These are phyloP conservation scores for Cotesia chilonis DNA, from an alignment of 1,140 invertebrate species.

Conservation along the genomic window DNA sequence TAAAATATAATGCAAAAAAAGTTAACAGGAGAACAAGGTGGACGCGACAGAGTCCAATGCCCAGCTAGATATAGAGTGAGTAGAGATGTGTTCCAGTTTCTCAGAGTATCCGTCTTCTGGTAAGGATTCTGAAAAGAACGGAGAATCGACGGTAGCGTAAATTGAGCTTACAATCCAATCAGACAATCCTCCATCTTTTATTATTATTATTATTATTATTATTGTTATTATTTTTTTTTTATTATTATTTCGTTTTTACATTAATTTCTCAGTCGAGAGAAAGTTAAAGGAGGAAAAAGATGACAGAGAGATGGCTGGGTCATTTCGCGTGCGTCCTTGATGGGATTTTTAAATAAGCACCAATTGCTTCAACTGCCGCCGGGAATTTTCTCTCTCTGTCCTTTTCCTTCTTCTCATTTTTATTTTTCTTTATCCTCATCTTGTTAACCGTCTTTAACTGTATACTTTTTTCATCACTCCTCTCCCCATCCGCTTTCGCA, in stretches of 20 bases:
- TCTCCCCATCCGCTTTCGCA: too few relatives aligned
- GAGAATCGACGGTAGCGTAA: constrained; percentile 53
- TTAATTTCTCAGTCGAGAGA: constrained; percentile 12
- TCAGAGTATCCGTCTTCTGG: constrained; percentile 10
- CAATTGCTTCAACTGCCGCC: constrained; percentile 62
- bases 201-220: constrained; percentile 30
- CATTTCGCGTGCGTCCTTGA: constrained; percentile 61
- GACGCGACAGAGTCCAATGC: constrained; percentile 7
- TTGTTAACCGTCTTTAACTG: constrained; percentile 8
- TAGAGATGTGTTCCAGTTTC: constrained; percentile 25
- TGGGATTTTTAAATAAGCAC: constrained; percentile 65
- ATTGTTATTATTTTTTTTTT: constrained; percentile 15
- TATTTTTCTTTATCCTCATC: background rate
- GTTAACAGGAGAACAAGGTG: background rate
- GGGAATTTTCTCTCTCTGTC: constrained; percentile 43
- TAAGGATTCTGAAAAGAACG: constrained; percentile 28
- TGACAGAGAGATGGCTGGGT: constrained; percentile 42
- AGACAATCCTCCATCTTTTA: constrained; percentile 43
- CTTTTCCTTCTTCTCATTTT: background rate
- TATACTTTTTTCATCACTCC: constrained; percentile 9
- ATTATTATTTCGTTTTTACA: background rate
- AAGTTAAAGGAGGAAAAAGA: constrained; percentile 34
- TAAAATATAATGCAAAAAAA: background rate
- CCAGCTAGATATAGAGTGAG: too few relatives aligned
- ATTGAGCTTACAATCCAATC: constrained; percentile 63